Evolutionary conservation across 2,888 invertebrate genomes (phyloP), one percentile per base, ranked within the genome.

Genomic region (Limnephilus marmoratus): DNA sequence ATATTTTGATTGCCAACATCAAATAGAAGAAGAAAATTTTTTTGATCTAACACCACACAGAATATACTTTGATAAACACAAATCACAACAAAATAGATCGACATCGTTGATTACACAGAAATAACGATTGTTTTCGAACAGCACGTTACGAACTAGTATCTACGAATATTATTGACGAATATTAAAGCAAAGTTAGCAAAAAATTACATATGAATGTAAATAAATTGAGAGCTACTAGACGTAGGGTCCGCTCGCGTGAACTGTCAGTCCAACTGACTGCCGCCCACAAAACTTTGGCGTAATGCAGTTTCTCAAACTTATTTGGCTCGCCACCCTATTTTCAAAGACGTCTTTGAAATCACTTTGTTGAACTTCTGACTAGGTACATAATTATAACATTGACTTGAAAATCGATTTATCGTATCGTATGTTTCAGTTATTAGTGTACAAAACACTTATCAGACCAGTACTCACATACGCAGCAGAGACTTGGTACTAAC

Each of bases 221-320:
- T 41, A 85, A n/a, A 0, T 24, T 11, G n/a, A 41, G 85, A 85
- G 37, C 85, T 37, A 45, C n/a, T n/a, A 34, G 85, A 85, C 34
- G 24, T 18, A 12, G n/a, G 45, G 45, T 85, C 37, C n/a, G 41
- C 85, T 18, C 85, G 37, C 41, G 85, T 45, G 24, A n/a, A 85
- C 41, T 34, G 85, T 41, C 85, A 85, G 45, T 3, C 12, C 24
- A 41, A 85, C 85, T 45, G 85, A 85, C 68, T n/a, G 68, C 68
- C 41, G 37, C 85, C 41, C 41, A 41, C 85, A 41, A 85, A 41
- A 41, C 11, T n/a, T 45, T 85, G 85, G 85, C 85, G 45, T 29
- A 45, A 45, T n/a, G 24, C 24, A n/a, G 53, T 68, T 68, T 68
- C 68, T 24, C 24, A 68, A 68, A 68, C 68, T 24, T 68, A 68